phyloP scores from a whole-genome alignment of 1,140 invertebrate species.

The Marisa cornuarietis region DNA sequence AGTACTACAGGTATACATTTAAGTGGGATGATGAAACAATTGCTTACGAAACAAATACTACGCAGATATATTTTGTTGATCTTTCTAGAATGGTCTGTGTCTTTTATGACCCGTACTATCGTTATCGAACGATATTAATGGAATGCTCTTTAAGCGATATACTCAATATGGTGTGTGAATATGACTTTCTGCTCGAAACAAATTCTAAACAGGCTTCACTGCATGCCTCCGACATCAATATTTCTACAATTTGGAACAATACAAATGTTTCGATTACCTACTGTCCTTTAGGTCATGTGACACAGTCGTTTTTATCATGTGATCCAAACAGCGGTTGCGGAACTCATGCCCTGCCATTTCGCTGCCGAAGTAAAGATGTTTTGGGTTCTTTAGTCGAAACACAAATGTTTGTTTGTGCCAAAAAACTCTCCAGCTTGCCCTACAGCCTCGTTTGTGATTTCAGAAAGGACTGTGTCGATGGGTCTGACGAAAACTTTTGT shows the following conservation, averaged over 20 bases:
- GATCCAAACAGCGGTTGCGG: constrained; percentile 4
- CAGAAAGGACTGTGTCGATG: constrained; percentile 17
- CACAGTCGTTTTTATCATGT: constrained; percentile 6
- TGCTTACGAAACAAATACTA: not conserved
- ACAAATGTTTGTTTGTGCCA: constrained; percentile 2
- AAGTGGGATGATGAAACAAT: constrained; percentile 4
- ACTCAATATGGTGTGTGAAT: not conserved
- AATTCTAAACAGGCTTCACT: not conserved
- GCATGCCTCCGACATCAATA: not conserved
- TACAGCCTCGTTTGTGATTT: constrained; percentile 17
- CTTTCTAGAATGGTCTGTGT: not conserved
- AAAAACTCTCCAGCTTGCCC: not conserved
- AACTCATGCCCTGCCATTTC: not conserved
- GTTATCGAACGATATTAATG: not conserved
- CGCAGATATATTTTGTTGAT: too few species aligned
- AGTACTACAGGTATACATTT: not conserved
- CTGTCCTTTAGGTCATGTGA: constrained; percentile 3
- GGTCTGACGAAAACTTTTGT: constrained; percentile 12
- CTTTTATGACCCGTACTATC: not conserved
- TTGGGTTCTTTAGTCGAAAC: not conserved
- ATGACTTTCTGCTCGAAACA: not conserved
- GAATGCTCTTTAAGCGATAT: not conserved
- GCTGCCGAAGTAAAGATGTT: not conserved
- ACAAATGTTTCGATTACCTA: not conserved
- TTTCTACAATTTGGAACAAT: not conserved